Evolutionary conservation across 2,113 vertebrate species (phyloP).

Genomic region (Gallinago paraguaiae): DNA sequence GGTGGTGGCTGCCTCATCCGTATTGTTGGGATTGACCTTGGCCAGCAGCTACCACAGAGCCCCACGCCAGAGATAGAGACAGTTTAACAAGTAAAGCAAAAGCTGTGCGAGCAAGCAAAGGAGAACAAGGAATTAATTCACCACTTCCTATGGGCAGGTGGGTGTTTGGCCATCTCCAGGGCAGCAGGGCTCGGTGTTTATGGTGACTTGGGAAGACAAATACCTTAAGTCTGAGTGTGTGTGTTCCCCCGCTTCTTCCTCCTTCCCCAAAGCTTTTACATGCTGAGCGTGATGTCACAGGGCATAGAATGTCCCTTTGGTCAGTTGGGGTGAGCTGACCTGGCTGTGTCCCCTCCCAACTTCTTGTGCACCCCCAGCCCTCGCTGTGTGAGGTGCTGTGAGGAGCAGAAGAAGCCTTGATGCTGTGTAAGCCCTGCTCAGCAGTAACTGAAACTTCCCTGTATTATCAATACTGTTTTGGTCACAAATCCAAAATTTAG

Average conservation of each 20-base stretch:
- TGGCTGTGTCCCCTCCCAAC: neutral
- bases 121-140: neutral
- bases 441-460: neutral
- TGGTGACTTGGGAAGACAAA: accelerated
- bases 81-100: neutral
- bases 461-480: neutral
- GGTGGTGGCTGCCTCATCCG: neutral
- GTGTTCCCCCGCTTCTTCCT: neutral
- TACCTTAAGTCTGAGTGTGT: neutral
- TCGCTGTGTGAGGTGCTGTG: accelerated
- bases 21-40: neutral
- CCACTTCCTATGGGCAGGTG: neutral
- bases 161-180: neutral
- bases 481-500: neutral
- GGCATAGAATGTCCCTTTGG: neutral
- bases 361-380: neutral
- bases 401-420: neutral
- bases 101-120: accelerated
- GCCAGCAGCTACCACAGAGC: neutral
- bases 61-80: neutral
- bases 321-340: neutral
- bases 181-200: neutral
- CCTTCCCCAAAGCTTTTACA: neutral
- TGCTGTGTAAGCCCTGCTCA: neutral
- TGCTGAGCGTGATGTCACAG: neutral